Evolutionary conservation across 2,113 vertebrate species (phyloP).

Genomic region (Cololabis saira): DNA sequence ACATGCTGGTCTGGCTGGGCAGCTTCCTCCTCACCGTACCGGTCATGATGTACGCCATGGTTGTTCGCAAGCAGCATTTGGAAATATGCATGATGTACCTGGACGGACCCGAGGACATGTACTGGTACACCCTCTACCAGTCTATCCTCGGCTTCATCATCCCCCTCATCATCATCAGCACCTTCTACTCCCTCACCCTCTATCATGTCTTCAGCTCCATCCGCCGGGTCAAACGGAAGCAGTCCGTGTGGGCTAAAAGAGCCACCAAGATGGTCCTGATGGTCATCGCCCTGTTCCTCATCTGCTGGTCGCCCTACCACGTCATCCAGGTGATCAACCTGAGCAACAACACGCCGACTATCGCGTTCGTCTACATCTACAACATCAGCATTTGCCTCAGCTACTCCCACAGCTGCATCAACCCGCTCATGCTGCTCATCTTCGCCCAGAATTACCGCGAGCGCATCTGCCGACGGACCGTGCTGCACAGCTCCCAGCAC

Average conservation of each 20-base stretch:
- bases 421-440: constrained; percentile 84
- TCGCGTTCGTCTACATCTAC: constrained; percentile 80
- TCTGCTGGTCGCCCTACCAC: constrained; percentile 87
- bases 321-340: constrained; percentile 85
- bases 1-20: constrained; percentile 83
- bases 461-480: constrained; percentile 72
- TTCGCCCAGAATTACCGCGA: constrained; percentile 85
- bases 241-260: constrained; percentile 80
- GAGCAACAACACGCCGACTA: constrained; percentile 75
- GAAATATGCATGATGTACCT: constrained; percentile 82
- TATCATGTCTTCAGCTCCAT: constrained; percentile 86
- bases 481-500: constrained; percentile 60
- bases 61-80: constrained; percentile 65
- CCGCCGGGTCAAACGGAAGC: constrained; percentile 82
- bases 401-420: constrained; percentile 88
- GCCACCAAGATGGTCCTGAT: constrained; percentile 86
- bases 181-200: constrained; percentile 85
- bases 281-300: constrained; percentile 83
- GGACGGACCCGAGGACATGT: constrained; percentile 82
- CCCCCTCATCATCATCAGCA: constrained; percentile 84
- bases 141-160: constrained; percentile 84
- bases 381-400: constrained; percentile 86
- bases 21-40: constrained; percentile 83
- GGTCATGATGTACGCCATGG: constrained; percentile 83
- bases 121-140: constrained; percentile 87